These are phyloP conservation scores for Gryllus longicercus DNA, from an alignment of 2,888 invertebrate genomes.

Conservation along the genomic window DNA sequence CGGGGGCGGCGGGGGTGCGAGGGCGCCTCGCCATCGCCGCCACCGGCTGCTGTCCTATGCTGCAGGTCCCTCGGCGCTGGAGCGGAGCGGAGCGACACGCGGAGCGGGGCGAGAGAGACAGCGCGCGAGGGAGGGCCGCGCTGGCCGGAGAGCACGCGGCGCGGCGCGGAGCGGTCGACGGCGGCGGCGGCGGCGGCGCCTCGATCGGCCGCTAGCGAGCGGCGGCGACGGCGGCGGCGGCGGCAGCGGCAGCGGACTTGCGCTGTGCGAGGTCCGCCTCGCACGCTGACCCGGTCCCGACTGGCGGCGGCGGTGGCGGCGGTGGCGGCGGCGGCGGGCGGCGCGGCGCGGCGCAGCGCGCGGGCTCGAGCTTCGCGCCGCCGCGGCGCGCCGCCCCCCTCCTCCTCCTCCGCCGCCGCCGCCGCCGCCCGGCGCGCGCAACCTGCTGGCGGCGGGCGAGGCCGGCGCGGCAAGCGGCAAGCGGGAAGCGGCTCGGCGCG, in stretches of 20 bases:
- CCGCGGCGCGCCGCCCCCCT: background rate
- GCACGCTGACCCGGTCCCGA: background rate
- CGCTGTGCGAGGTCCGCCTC: constrained; percentile 1
- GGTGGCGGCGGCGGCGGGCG: background rate
- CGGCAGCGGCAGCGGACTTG: background rate
- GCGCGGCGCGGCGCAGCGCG: background rate
- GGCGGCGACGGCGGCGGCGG: background rate
- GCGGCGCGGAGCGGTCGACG: background rate
- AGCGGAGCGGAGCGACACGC: background rate
- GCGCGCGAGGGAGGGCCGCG: background rate
- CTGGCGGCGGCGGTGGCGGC: background rate
- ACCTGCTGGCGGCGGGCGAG: background rate
- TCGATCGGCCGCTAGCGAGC: background rate
- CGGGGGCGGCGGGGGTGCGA: background rate
- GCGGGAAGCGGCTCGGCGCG: background rate
- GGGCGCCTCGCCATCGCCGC: background rate
- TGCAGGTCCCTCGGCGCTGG: background rate
- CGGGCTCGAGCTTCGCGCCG: background rate
- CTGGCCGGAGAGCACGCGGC: background rate
- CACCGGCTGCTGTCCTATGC: background rate
- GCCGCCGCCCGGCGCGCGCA: constrained; percentile 1
- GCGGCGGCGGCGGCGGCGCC: background rate
- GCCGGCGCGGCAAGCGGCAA: background rate
- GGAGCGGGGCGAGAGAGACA: no score
- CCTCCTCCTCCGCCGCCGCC: background rate